Evolutionary conservation across 1,140 invertebrate species (phyloP).

Genomic region (Lepidostoma basale): DNA sequence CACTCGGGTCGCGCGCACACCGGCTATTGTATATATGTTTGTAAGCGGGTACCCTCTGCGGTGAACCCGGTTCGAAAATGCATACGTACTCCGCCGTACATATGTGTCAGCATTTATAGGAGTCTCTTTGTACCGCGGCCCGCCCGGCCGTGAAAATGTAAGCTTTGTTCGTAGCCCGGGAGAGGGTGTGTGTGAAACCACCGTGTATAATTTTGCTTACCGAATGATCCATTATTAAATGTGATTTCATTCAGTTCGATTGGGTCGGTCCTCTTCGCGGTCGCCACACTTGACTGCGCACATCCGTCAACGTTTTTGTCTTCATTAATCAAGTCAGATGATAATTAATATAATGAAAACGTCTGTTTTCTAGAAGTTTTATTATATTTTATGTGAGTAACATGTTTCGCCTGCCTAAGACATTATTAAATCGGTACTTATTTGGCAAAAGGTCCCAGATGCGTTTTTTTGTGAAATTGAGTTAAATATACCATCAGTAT

Average conservation of each 20-base stretch:
- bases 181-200: constrained; percentile 13
- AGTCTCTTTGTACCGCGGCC: constrained; percentile 18
- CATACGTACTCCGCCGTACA: no score
- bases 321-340: no score
- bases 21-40: background rate
- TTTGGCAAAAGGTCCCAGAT: no score
- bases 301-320: no score
- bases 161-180: constrained; percentile 14
- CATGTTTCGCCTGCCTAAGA: no score
- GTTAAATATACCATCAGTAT: no score
- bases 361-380: no score
- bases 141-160: constrained; percentile 25
- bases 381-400: no score
- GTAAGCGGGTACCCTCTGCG: background rate
- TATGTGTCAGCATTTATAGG: constrained; percentile 23
- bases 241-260: constrained; percentile 15
- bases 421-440: no score
- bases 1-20: background rate
- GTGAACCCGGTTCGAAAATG: constrained; percentile 23
- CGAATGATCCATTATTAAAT: constrained; percentile 20
- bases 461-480: no score
- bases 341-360: no score
- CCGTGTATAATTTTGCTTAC: constrained; percentile 14
- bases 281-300: no score
- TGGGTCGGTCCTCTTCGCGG: constrained; percentile 5